phyloP scores from a whole-genome alignment of 2,888 invertebrate species.

The Vesta saturnalis region DNA sequence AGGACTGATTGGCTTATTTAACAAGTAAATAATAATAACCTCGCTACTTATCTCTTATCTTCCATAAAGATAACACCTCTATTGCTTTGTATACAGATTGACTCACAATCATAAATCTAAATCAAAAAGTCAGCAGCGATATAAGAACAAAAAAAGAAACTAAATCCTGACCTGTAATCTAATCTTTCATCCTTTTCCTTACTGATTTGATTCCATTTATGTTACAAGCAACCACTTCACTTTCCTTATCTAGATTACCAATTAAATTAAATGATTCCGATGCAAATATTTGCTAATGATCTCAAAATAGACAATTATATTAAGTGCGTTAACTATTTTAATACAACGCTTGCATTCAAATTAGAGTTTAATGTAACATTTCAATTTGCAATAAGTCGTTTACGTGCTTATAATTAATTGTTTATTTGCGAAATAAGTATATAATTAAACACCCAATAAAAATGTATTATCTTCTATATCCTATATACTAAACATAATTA shows the following conservation, averaged over 20 bases:
- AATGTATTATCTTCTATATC: no score
- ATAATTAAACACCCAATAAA: no score
- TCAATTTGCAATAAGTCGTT: not conserved
- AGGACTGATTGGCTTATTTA: conserved; percentile 19
- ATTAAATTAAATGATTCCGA: conserved; percentile 42
- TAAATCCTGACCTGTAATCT: not conserved
- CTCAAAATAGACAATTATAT: conserved; percentile 36
- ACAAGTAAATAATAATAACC: not conserved
- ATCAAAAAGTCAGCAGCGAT: not conserved
- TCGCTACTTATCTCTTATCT: not conserved
- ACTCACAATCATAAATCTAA: not conserved
- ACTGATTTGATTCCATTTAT: conserved; percentile 11
- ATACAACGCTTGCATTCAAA: not conserved
- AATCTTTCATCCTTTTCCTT: not conserved
- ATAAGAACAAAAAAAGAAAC: not conserved
- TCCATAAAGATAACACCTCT: not conserved
- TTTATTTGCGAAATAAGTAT: not conserved
- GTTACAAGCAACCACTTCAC: conserved; percentile 25
- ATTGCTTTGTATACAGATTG: not conserved
- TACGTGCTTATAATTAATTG: not conserved
- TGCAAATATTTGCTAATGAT: conserved; percentile 43
- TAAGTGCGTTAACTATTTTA: not conserved
- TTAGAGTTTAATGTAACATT: not conserved
- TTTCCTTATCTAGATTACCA: conserved; percentile 39
- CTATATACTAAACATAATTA: no score